A percentile compares a stretch with the other conserved stretches of the same genome.
Evolutionary conservation across 2,113 vertebrate species (phyloP).

Genomic region (Hippocampus barbouri): DNA sequence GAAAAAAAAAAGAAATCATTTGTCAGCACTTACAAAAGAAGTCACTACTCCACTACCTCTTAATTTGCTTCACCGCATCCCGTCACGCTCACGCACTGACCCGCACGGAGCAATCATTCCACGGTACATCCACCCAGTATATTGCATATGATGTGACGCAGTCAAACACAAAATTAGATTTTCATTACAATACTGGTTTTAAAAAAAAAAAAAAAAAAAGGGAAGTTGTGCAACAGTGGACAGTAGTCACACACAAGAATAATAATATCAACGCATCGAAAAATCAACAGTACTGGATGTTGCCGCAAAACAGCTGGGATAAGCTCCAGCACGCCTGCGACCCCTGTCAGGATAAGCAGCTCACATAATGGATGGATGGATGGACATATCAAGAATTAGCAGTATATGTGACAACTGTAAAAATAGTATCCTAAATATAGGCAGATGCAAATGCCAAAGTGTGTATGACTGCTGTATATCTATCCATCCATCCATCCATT

Average conservation of each 20-base stretch:
- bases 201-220: background rate
- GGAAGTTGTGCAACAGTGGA: background rate
- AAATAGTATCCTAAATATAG: no score
- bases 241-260: background rate
- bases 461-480: no score
- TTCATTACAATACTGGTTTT: background rate
- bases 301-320: no score
- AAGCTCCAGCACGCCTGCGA: no score
- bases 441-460: no score
- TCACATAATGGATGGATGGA: no score
- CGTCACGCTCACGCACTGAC: background rate
- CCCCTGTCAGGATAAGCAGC: no score
- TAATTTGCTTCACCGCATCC: background rate
- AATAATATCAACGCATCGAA: background rate
- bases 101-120: background rate
- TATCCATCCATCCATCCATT: no score
- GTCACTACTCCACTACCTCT: background rate
- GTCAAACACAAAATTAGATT: background rate
- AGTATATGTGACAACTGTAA: no score
- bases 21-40: conserved; percentile 13
- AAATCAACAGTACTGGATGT: background rate
- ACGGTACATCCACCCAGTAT: background rate
- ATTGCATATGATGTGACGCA: background rate
- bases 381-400: no score
- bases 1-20: conserved; percentile 12